Evolutionary conservation across 2,113 vertebrate genomes (phyloP).

Genomic region (Melanerpes formicivorus): DNA sequence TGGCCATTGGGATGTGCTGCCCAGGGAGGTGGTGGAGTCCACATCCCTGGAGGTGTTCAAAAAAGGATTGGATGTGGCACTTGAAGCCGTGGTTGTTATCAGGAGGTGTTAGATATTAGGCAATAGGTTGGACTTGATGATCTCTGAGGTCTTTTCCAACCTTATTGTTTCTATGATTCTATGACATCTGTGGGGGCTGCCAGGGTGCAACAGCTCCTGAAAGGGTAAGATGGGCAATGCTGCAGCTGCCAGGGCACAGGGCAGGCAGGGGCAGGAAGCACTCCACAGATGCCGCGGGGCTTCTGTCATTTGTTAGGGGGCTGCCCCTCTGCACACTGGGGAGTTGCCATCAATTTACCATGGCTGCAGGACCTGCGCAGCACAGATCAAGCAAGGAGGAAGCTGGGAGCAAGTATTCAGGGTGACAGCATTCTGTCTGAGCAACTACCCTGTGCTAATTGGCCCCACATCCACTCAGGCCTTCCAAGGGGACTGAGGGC

Average conservation of each 20-base stretch:
- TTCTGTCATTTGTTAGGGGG: neutral
- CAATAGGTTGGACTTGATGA: too few species aligned
- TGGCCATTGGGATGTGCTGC: too few species aligned
- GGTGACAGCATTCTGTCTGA: neutral
- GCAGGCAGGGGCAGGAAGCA: neutral
- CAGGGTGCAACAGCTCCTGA: neutral
- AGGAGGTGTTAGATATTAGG: too few species aligned
- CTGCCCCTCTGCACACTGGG: neutral
- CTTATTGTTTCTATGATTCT: too few species aligned
- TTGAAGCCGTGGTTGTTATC: too few species aligned
- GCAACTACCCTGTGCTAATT: neutral
- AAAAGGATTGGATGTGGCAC: too few species aligned
- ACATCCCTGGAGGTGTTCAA: too few species aligned
- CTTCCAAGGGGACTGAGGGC: neutral
- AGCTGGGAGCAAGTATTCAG: neutral
- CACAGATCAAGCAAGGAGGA: neutral
- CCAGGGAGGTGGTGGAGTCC: too few species aligned
- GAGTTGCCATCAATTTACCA: neutral
- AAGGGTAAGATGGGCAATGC: neutral
- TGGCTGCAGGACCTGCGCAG: neutral
- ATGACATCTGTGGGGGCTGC: neutral
- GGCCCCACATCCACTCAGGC: accelerated
- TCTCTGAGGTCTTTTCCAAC: too few species aligned
- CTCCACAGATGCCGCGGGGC: neutral
- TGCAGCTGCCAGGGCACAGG: neutral